Evolutionary conservation across 2,888 invertebrate genomes (phyloP).

Genomic region (Glaucopsyche alexis): DNA sequence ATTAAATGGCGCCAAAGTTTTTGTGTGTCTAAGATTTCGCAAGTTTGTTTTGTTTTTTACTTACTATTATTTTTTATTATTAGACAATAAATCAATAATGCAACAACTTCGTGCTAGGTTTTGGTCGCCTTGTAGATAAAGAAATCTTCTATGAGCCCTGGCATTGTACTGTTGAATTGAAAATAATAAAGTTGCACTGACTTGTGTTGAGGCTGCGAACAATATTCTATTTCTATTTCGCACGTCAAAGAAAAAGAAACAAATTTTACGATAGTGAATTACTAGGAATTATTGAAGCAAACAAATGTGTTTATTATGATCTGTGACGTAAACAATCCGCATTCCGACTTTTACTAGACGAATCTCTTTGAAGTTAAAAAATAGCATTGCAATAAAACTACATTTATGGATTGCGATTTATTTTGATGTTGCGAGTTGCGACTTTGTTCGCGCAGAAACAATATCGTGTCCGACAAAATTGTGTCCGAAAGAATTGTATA

Average conservation of each 20-base stretch:
- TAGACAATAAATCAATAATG: too few relatives aligned
- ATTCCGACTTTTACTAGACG: not conserved
- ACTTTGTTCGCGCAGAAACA: too few relatives aligned
- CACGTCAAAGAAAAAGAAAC: conserved; percentile 42
- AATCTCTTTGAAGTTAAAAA: conserved; percentile 4
- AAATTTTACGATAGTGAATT: conserved; percentile 40
- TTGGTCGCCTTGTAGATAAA: too few relatives aligned
- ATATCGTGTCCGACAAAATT: too few relatives aligned
- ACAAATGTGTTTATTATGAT: conserved; percentile 2
- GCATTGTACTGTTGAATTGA: too few relatives aligned
- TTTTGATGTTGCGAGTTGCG: not conserved
- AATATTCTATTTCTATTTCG: conserved; percentile 40
- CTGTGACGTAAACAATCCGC: not conserved
- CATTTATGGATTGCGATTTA: not conserved
- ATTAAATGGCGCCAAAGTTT: conserved; percentile 24
- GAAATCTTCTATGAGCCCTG: too few relatives aligned
- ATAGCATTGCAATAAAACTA: not conserved
- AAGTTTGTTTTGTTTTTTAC: too few relatives aligned
- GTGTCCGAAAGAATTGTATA: too few relatives aligned
- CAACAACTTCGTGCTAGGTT: too few relatives aligned
- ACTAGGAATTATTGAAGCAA: conserved; percentile 20
- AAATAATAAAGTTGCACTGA: too few relatives aligned
- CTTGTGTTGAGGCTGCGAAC: conserved; percentile 21
- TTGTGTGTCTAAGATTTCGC: conserved; percentile 1
- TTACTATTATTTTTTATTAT: too few relatives aligned